Base-by-base conservation (phyloP, 64 coral and sea anemone genomes). In the Pocillopora verrucosa region DNA sequence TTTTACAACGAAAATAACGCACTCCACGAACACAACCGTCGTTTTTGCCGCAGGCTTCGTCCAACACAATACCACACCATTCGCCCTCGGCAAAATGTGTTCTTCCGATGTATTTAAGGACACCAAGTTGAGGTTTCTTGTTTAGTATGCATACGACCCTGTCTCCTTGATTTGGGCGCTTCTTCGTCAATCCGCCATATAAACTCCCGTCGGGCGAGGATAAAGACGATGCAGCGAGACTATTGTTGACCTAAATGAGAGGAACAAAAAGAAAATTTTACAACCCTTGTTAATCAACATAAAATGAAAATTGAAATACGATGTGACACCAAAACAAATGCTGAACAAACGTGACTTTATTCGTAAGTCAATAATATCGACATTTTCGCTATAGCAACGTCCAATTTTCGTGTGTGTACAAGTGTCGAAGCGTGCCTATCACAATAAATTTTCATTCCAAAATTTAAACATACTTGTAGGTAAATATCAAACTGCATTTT, bases 11-110 rank as follows among this genome's bases (percentile, higher is more conserved):
- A 76, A 99, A 99, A 81, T 99, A 99, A 36, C 97, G 83, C n/a
- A 99, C 91, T 16, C 94, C 97, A 26, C 82, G 76, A 12, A 99
- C 94, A 63, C 91, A 95, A 3, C 97, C 97, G 60, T 99, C 91
- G 61, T 99, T 99, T 88, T 99, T 99, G 9, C 97, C 97, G 85
- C 91, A 99, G 11, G 97, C 63, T 70, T 99, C 94, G 60, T 75
- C 87, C 38, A 99, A 36, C 60, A 91, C 79, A 57, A 99, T 95
- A 12, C 97, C 97, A 77, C 94, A 99, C 97, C 97, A 99, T 59
- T 90, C 84, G 19, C 97, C 97, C 19, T 76, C 74, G 57, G 94
- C 92, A 83, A 99, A 99, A 60, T 99, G 88, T 7, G 97, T 99
- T 30, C 63, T 81, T 19, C 97, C 97, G 69, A 93, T 75, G 78